phyloP scores from a whole-genome alignment of 2,888 invertebrate genomes.

The Thelaira solivaga region DNA sequence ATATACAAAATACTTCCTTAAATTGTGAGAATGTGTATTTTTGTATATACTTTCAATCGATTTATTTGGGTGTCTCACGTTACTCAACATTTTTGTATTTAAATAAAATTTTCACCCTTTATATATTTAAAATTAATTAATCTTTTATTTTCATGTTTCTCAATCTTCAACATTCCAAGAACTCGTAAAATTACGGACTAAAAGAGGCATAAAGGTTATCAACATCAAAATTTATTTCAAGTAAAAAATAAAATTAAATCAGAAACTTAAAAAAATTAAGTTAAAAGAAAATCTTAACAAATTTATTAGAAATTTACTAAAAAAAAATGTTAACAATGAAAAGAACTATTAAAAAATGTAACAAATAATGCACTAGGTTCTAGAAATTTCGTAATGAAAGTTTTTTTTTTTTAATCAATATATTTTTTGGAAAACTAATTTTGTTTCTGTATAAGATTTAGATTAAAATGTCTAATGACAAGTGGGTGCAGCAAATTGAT shows the following conservation, averaged over 20 bases:
- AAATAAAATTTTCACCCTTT: no score
- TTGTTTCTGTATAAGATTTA: background rate
- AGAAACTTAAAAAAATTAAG: conserved; percentile 28
- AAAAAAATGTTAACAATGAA: conserved; percentile 34
- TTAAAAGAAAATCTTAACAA: conserved; percentile 19
- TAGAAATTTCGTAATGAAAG: conserved; percentile 28
- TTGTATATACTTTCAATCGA: no score
- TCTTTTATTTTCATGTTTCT: conserved; percentile 30
- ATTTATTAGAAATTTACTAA: conserved; percentile 20
- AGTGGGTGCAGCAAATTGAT: conserved; percentile 59
- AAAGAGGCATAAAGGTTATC: conserved; percentile 1
- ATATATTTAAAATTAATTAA: no score
- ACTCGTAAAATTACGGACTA: conserved; percentile 54
- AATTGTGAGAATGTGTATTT: background rate
- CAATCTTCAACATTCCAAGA: conserved; percentile 32
- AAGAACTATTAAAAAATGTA: conserved; percentile 10
- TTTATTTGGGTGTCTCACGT: no score
- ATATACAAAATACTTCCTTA: no score
- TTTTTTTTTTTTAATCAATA: conserved; percentile 23
- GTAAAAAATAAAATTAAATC: conserved; percentile 13
- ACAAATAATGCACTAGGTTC: conserved; percentile 22
- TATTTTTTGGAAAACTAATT: background rate
- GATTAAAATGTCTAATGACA: conserved; percentile 39
- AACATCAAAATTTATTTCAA: conserved; percentile 47
- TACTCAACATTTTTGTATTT: no score